Evolutionary conservation across 1,140 invertebrate species (phyloP), one percentile per base, ranked within the genome.

Genomic region (Macrotrachela quadricornifera): DNA sequence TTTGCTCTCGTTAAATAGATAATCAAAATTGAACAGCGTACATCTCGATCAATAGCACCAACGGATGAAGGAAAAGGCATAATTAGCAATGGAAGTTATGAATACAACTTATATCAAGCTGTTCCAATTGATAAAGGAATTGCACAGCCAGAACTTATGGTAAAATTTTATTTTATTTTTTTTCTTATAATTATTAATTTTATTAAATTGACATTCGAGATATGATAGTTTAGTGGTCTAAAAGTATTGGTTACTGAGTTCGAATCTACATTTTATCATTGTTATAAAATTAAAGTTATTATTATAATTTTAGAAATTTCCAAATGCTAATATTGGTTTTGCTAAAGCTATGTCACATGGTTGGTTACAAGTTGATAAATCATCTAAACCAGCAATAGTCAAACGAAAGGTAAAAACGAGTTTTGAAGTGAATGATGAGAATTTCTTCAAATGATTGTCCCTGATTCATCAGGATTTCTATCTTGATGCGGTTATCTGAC

Each of bases 281-380:
- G n/a, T n/a, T n/a, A n/a, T n/a, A n/a, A n/a, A n/a, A n/a, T n/a
- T n/a, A n/a, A 4, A 30, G 21, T 4, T 30, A 30, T 8, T 2
- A 30, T 30, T 30, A 30, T 30, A 30, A 30, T 30, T 30, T 30
- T 30, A 30, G 21, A 30, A 30, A 30, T 30, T 30, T 2, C 21
- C 21, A 2, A 87, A 85, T 76, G 83, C 80, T 16, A 92, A 94
- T 73, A 77, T 96, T 54, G 92, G 92, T 21, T 86, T 95, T 61
- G 86, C 83, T 55, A 96, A 97, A 76, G 92, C 92, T 8, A 82
- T 96, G 77, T 79, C 80, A 10, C 75, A 79, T 54, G 83, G 83
- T n/a, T 97, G 91, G 92, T 80, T 97, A 53, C 59, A 72, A 46
- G 72, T 91, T 37, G 85, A 90, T 60, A 92, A 94, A 71, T 76